Evolutionary conservation across 1,140 invertebrate genomes (phyloP).

Genomic region (Cydia amplana): DNA sequence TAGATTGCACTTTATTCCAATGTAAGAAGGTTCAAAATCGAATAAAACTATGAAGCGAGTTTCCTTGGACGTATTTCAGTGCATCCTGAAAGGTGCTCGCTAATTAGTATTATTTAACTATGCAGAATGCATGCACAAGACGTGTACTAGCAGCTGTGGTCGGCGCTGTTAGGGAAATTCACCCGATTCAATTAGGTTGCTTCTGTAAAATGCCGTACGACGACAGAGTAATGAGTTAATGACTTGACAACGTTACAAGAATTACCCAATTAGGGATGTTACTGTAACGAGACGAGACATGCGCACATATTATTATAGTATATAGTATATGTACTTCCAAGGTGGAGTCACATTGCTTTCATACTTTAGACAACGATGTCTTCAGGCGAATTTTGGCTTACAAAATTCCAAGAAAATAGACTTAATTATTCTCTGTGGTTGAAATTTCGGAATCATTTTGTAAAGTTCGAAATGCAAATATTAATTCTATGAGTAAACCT

Average conservation of each 20-base stretch:
- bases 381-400: neutral
- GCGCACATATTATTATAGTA: neutral
- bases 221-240: constrained; percentile 12
- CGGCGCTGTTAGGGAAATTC: neutral
- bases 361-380: neutral
- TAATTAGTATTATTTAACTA: constrained; percentile 17
- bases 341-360: neutral
- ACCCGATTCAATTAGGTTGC: constrained; percentile 13
- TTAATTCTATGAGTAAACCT: too few species aligned
- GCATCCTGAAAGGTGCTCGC: constrained; percentile 2
- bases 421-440: too few species aligned
- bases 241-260: constrained; percentile 17
- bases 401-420: neutral
- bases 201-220: neutral
- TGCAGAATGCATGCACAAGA: constrained; percentile 18
- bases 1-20: neutral
- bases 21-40: neutral
- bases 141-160: constrained; percentile 1
- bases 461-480: too few species aligned
- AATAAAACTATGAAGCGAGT: neutral
- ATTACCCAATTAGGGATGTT: constrained; percentile 24
- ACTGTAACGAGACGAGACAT: neutral
- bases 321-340: neutral
- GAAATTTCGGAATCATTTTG: too few species aligned
- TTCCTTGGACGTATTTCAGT: neutral